A percentile compares a stretch with the other conserved stretches of the same genome.
Evolutionary conservation across 2,113 vertebrate genomes (phyloP).

Genomic region (Ceyx margarethae): DNA sequence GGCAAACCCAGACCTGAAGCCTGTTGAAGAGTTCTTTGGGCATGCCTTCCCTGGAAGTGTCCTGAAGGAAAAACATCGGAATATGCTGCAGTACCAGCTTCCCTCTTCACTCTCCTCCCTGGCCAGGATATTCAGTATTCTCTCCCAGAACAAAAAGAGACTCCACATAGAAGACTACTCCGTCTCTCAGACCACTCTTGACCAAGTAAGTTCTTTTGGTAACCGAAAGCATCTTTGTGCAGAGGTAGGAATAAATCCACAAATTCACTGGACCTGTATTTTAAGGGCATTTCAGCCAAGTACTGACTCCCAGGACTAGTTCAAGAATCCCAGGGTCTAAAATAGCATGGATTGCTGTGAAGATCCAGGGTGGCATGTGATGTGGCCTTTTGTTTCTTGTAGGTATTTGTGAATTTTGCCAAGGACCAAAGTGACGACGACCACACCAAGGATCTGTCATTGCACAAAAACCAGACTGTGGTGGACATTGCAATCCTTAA

Average conservation of each 20-base stretch:
- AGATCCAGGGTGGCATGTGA: background rate
- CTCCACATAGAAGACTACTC: conserved; percentile 97
- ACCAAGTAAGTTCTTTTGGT: conserved; percentile 86
- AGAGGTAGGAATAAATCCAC: background rate
- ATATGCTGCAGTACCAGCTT: conserved; percentile 98
- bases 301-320: background rate
- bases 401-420: conserved; percentile 99
- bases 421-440: conserved; percentile 99
- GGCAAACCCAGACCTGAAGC: conserved; percentile 84
- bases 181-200: conserved; percentile 96
- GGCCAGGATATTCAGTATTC: conserved; percentile 92
- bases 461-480: conserved; percentile 84
- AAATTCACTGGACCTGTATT: background rate
- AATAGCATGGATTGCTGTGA: background rate
- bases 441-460: conserved; percentile 88
- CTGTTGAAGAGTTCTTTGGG: conserved; percentile 93
- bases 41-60: conserved; percentile 90
- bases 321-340: background rate
- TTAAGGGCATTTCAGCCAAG: background rate
- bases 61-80: conserved; percentile 93
- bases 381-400: background rate
- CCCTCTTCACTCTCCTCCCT: conserved; percentile 88
- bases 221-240: background rate
- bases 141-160: conserved; percentile 88
- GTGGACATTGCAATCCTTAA: conserved; percentile 80